Evolutionary conservation across 2,797 vertebrate genomes (phyloP), one percentile per base, ranked within the genome.

Genomic region (Tangara arthus): DNA sequence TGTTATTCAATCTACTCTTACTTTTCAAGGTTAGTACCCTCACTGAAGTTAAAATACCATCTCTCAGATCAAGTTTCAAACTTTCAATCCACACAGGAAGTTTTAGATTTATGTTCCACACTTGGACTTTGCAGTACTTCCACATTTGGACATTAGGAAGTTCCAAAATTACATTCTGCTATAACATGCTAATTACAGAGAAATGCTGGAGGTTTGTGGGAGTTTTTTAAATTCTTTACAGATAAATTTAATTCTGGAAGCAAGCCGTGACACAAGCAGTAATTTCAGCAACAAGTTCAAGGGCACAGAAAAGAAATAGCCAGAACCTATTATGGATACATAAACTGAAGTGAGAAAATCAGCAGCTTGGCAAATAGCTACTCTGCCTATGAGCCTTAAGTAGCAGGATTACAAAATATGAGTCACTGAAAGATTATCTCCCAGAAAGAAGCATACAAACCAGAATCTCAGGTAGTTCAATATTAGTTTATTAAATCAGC

Each of bases 401-500:
- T 28, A 68, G 68, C 16, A 85, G n/a, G 32, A 85, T 37, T 64
- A 59, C 11, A 68, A 77, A 77, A 46, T 15, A 35, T 12, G 11
- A 57, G 39, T 44, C 28, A 35, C 16, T 49, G 13, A 44, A 88
- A 75, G 8, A 63, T 42, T 47, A 71, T 37, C 22, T 66, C 61
- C 56, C 44, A 78, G 61, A 90, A 89, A 93, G 41, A 87, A 73
- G 46, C 9, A 57, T 41, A 64, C 32, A 78, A 82, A 10, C 37
- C 16, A 83, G 75, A 79, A 28, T 55, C 19, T 86, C 61, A 47
- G 35, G 50, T 91, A 79, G 49, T 86, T 93, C 91, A 84, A 23
- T 73, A 93, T 95, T 96, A 95, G 94, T 97, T 97, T 97, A 97
- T 96, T 97, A 88, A 96, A 92, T 86, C 92, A 94, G 91, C 63